Evolutionary conservation across 2,113 vertebrate genomes (phyloP), one percentile per base, ranked within the genome.

Genomic region (Myiozetetes cayanensis): DNA sequence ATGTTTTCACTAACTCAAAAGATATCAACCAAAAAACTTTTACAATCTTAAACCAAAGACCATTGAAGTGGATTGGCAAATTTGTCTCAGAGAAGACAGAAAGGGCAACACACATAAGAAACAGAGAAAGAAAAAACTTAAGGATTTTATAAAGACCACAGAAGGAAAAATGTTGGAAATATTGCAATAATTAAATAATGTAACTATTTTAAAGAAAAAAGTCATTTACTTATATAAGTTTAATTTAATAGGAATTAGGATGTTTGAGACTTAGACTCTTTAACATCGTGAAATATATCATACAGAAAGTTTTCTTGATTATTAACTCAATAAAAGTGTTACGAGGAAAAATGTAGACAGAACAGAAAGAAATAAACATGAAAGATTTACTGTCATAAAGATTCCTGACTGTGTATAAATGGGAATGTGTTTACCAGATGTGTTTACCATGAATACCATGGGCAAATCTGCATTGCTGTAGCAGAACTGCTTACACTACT

Each of bases 291-390:
- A 93, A 72, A 23, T 53, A 35, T 49, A 72, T 81, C 14, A 72
- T 37, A 87, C 44, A 68, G 28, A 82, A 92, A 63, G 10, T 58
- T 66, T 82, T 68, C 58, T 75, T 82, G 44, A 82, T 94, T 87
- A 75, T 72, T 87, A 81, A 73, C 85, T 95, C 82, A 85, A 70
- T 83, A 91, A 83, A 82, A 93, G 61, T 66, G 53, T 85, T 87
- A 72, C 65, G 35, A 73, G 52, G 49, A 56, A 68, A 73, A 90
- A 85, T 37, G 30, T 37, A 87, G 58, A 85, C 31, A 83, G 81
- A 96, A 72, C n/a, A 89, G n/a, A 61, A 89, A 82, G 78, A 93
- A 94, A 84, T n/a, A 83, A 83, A 49, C 30, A n/a, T 79, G 88
- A 83, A 93, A 79, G 74, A 78, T 79, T 90, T 93, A 70, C 66